These are phyloP conservation scores for Apotomis turbidana DNA, from an alignment of 2,888 invertebrate genomes.

Conservation along the genomic window DNA sequence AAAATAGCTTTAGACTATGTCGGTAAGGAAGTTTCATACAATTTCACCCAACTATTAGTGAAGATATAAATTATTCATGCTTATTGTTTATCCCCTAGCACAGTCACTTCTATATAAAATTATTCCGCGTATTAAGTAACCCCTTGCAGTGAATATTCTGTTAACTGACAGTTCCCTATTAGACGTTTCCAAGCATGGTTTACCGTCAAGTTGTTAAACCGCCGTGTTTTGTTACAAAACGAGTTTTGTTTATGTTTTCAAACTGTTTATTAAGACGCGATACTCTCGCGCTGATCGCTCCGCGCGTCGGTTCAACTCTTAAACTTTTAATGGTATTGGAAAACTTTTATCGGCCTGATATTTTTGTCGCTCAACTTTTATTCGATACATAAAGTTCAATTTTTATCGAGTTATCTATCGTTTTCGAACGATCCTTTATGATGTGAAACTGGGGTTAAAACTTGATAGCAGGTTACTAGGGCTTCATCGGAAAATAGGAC, in stretches of 20 bases:
- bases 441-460: slow-evolving; percentile 21
- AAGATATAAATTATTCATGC: no score
- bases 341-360: slow-evolving; percentile 54
- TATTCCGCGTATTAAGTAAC: no score
- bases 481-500: not conserved
- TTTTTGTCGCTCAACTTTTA: slow-evolving; percentile 50
- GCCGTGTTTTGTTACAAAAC: slow-evolving; percentile 24
- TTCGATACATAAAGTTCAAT: slow-evolving; percentile 47
- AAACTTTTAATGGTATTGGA: slow-evolving; percentile 63
- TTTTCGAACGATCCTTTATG: slow-evolving; percentile 50
- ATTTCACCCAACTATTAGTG: no score
- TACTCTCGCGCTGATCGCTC: slow-evolving; percentile 19
- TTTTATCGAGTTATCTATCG: slow-evolving; percentile 60
- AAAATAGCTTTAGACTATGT: no score
- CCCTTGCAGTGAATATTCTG: no score
- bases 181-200: no score
- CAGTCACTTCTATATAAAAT: no score
- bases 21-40: no score
- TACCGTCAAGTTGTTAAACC: not conserved
- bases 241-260: slow-evolving; percentile 33
- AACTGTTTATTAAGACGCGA: slow-evolving; percentile 33
- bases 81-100: no score
- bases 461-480: slow-evolving; percentile 9
- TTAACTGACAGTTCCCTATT: no score
- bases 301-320: slow-evolving; percentile 36